Evolutionary conservation across 2,113 vertebrate genomes (phyloP), one percentile per base, ranked within the genome.

Genomic region (Phrynosoma platyrhinos): DNA sequence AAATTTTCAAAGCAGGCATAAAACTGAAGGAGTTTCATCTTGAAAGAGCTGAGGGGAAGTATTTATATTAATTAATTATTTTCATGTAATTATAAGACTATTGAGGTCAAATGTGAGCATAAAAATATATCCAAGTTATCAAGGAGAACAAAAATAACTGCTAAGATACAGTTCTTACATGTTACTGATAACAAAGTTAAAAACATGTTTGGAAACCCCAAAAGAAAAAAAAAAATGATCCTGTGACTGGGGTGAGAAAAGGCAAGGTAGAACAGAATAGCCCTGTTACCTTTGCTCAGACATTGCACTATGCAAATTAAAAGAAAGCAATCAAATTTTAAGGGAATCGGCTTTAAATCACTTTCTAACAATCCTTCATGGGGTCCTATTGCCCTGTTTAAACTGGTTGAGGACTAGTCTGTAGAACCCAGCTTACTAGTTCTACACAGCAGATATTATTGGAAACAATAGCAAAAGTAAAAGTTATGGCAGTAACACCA

Each of bases 51-150:
- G 81, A 85, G 75, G 90, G 6, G 82, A 82, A 93, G 64, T 81
- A 47, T 81, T 94, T 92, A 86, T 69, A 82, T 85, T 88, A 91
- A n/a, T 91, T 92, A 93, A 52, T 78, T 9, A 83, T 78, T 77
- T 85, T 78, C 79, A 89, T 74, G 78, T 23, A 79, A 87, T 78
- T 83, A 91, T 77, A 53, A 89, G 87, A 90, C 82, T 89, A 90
- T 90, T 82, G 36, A 58, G 90, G 89, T 92, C 62, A 64, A 75
- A 88, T 82, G 55, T 92, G 91, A 76, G 90, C 47, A 78, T 21
- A 85, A 86, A 92, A 93, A 92, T 76, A 92, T 79, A 91, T 87
- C 85, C 40, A 23, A 90, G 89, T 93, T 94, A 91, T 83, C 83
- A n/a, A 52, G 86, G 86, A 92, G 30, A 30, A 80, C 87, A 90